Conservation (phyloP, 2,113 vertebrate species). For the Hippocampus comes region DNA sequence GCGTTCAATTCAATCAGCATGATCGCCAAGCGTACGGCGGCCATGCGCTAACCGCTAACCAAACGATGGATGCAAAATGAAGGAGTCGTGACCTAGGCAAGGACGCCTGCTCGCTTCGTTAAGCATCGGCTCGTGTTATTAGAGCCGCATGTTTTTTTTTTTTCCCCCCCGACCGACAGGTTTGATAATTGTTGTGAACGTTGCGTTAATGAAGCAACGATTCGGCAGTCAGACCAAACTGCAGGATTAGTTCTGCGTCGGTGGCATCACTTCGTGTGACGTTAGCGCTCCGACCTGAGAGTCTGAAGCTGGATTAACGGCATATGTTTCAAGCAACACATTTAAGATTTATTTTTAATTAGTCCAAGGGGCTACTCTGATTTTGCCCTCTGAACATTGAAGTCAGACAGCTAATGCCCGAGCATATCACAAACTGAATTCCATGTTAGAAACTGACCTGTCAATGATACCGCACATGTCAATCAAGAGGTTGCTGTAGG, state of each 20-base stretch:
- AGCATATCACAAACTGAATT: background rate
- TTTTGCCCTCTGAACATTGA: background rate
- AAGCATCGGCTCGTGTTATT: constrained; percentile 8
- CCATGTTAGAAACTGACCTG: constrained; percentile 70
- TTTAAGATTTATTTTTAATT: background rate
- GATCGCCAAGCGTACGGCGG: constrained; percentile 17
- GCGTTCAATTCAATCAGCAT: constrained; percentile 43
- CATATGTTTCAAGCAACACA: background rate
- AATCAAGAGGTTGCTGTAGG: constrained; percentile 87
- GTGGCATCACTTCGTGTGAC: background rate
- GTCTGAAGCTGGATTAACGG: background rate
- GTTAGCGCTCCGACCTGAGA: background rate
- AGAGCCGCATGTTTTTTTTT: constrained; percentile 6
- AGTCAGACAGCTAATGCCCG: too few relatives aligned
- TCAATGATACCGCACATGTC: constrained; percentile 91
- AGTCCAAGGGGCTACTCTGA: background rate
- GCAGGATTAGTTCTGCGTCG: constrained; percentile 23
- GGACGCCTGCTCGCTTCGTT: constrained; percentile 18
- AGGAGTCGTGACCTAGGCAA: constrained; percentile 33
- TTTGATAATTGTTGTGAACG: constrained; percentile 52
- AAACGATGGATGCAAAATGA: constrained; percentile 20
- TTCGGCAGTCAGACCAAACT: constrained; percentile 30
- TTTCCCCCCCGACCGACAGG: background rate
- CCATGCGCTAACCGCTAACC: constrained; percentile 5
- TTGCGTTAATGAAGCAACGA: constrained; percentile 43